Evolutionary conservation across 2,888 invertebrate species (phyloP), one percentile per base, ranked within the genome.

Genomic region (Epinotia nisella): DNA sequence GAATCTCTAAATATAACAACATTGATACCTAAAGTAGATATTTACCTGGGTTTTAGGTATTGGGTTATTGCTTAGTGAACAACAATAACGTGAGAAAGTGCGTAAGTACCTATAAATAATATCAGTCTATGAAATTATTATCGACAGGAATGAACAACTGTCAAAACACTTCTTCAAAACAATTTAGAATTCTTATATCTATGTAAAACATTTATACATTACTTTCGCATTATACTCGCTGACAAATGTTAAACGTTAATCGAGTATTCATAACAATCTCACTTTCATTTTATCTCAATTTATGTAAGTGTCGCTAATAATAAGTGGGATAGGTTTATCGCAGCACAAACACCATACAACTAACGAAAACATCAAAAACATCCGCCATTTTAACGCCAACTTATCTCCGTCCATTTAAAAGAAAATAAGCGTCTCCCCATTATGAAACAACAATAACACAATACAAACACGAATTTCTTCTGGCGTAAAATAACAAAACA

Each of bases 401-500:
- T 51, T 53, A 66, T 71, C 51, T 35, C 49, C 24, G 24, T 71
- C 55, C 53, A 56, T 72, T 67, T 45, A 62, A 68, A 56, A 67
- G 56, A 72, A 67, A 62, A 55, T 39, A 62, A 60, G 60, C 53
- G 69, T 61, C 61, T 56, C 74, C 75, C 71, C 75, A 64, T 75
- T 77, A 76, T 75, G 75, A 76, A 75, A 71, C 76, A 79, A 77
- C 78, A 80, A 80, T 77, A 79, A 80, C 76, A 77, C 74, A 78
- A 77, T 75, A 76, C 78, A 79, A 80, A 79, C 76, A 77, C 77
- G 75, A 77, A 78, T 77, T 77, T 75, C 77, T 77, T 79, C 76
- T 75, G 60, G 77, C 75, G 76, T 76, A 76, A 76, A 79, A 78
- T 79, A 79, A 84, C 82, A 85, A 88, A 89, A 90, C 87, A 90